Conservation (phyloP, 37 sponge, comb jelly and placozoan genomes). For the Halichondria panicea region DNA sequence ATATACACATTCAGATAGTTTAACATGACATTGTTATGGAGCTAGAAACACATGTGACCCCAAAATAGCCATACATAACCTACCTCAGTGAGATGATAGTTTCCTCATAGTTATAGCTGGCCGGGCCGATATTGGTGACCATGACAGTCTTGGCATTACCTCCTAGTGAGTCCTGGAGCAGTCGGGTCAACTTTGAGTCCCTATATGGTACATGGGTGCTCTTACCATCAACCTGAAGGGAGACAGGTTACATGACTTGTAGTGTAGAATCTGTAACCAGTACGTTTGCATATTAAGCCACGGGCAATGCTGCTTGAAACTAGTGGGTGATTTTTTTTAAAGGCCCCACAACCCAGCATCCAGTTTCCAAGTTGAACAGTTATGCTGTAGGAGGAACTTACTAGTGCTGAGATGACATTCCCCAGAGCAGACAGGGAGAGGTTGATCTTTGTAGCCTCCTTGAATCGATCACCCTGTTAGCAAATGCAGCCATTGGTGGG, state of each 20-base stretch:
- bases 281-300: not conserved
- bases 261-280: not conserved
- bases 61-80: not conserved
- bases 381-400: too few species aligned
- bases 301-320: too few species aligned
- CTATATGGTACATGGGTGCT: constrained; percentile 89
- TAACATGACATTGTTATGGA: too few species aligned
- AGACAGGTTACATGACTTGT: not conserved
- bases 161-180: constrained; percentile 95
- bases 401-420: constrained; percentile 97
- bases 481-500: not conserved
- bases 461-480: constrained; percentile 84
- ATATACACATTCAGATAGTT: too few species aligned
- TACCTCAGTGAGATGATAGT: constrained; percentile 91
- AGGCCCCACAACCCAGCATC: too few species aligned
- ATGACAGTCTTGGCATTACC: constrained; percentile 98
- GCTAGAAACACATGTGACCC: not conserved
- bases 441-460: constrained; percentile 97
- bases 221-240: constrained; percentile 87
- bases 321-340: not conserved
- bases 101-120: constrained; percentile 97
- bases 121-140: constrained; percentile 98
- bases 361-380: too few species aligned
- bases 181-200: constrained; percentile 95
- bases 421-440: constrained; percentile 97